These are phyloP conservation scores for Pogonocichla stellata DNA, from an alignment of 2,113 vertebrate species.

Conservation along the genomic window DNA sequence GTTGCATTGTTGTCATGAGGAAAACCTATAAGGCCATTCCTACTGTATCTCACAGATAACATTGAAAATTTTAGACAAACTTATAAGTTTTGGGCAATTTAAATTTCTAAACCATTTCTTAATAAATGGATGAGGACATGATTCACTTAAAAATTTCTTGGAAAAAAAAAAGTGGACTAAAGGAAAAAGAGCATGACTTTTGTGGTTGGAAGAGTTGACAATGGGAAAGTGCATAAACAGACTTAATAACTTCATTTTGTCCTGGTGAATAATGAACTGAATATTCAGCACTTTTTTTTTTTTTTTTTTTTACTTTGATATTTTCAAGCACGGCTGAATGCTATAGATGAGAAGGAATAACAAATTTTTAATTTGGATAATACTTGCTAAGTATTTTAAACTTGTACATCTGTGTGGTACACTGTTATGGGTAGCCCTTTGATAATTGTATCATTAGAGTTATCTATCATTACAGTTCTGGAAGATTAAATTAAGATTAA, in stretches of 20 bases:
- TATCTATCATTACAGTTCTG: background rate
- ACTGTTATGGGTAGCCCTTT: background rate
- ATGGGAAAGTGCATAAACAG: background rate
- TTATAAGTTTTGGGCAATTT: fast-evolving
- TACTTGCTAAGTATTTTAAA: background rate
- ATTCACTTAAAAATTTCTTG: background rate
- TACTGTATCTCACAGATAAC: background rate
- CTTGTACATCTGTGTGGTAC: background rate
- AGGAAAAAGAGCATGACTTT: background rate
- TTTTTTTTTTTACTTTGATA: background rate
- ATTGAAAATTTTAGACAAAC: background rate
- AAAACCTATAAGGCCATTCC: background rate
- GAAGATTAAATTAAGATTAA: background rate
- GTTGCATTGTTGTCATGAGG: background rate
- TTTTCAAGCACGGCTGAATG: background rate
- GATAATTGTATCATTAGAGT: background rate
- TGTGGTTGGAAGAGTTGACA: background rate
- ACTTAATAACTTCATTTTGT: background rate
- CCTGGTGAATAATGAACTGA: background rate
- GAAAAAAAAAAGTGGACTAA: background rate
- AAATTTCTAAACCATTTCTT: background rate
- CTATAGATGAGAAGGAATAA: background rate
- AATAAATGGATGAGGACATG: background rate
- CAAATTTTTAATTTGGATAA: background rate
- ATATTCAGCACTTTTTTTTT: background rate